Evolutionary conservation across 92 coral and sea anemone species (phyloP).

Genomic region (Metridium senile): DNA sequence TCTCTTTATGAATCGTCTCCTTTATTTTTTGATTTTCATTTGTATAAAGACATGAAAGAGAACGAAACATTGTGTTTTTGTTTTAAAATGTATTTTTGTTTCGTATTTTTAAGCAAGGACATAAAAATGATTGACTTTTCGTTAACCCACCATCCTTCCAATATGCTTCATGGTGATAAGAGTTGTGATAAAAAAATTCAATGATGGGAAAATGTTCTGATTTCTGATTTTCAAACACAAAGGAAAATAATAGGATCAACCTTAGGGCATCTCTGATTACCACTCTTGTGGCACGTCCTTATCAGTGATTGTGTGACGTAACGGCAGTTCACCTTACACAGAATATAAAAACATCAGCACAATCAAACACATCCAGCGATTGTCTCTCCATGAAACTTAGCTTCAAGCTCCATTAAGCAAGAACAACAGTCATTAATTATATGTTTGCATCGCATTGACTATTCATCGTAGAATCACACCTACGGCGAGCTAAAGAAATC

Average conservation of each 20-base stretch:
- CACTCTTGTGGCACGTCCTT: background rate
- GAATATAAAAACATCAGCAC: background rate
- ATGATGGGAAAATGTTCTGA: background rate
- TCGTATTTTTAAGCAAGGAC: no score
- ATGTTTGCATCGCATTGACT: slow-evolving; percentile 10
- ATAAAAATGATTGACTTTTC: no score
- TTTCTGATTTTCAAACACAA: background rate
- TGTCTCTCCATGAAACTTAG: background rate
- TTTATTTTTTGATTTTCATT: no score
- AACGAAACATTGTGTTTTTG: no score
- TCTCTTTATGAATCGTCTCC: no score
- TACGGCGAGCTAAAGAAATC: slow-evolving; percentile 4
- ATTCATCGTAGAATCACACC: slow-evolving; percentile 13
- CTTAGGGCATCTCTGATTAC: background rate
- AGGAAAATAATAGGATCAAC: background rate
- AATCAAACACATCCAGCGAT: slow-evolving; percentile 2
- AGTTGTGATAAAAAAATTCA: no score
- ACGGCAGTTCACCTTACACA: background rate
- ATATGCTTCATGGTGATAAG: no score
- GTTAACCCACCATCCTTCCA: no score
- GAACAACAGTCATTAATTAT: slow-evolving; percentile 15
- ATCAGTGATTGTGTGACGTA: slow-evolving; percentile 13
- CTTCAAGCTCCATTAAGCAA: slow-evolving; percentile 22
- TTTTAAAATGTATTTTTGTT: no score
- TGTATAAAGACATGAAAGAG: no score